A percentile compares a stretch with the other conserved stretches of the same genome.
Conservation (phyloP, 2,797 vertebrate species). For the Cygnus olor region DNA sequence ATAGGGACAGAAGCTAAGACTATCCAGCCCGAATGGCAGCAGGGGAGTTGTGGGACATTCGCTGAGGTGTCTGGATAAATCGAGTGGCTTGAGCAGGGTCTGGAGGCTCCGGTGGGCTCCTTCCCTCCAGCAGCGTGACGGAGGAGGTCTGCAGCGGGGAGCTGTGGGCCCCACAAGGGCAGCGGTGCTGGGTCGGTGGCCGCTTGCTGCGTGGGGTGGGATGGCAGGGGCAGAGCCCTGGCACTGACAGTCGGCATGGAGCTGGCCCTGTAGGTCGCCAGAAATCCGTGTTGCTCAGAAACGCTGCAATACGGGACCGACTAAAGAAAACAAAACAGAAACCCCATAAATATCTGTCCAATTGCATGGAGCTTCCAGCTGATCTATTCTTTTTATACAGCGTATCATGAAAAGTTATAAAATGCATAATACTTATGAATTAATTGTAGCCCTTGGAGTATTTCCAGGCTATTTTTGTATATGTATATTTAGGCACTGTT, state of each 20-base stretch:
- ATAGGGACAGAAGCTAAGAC: not conserved
- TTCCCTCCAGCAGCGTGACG: not conserved
- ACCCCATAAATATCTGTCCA: not conserved
- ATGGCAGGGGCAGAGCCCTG: not conserved
- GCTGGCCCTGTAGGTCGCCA: not conserved
- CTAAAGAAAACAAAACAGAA: not conserved
- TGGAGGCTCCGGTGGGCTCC: not conserved
- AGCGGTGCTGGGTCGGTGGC: not conserved
- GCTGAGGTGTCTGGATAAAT: not conserved
- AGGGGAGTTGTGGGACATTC: accelerated
- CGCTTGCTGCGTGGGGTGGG: not conserved
- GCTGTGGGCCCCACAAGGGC: not conserved
- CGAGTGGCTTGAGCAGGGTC: accelerated
- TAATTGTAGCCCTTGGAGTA: slow-evolving; percentile 56
- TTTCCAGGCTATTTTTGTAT: slow-evolving; percentile 45
- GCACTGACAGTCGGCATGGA: accelerated
- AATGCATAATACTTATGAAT: slow-evolving; percentile 53
- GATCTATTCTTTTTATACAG: slow-evolving; percentile 46
- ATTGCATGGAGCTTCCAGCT: slow-evolving; percentile 21
- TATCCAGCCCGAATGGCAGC: not conserved
- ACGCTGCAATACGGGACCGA: accelerated
- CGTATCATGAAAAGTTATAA: slow-evolving; percentile 19
- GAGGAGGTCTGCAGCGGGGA: not conserved
- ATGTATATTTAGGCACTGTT: slow-evolving; percentile 20
- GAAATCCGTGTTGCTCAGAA: not conserved